Percentiles rank a stretch among this genome's conserved stretches.
phyloP scores from a whole-genome alignment of 2,888 invertebrate genomes.

The Drosophila setosimentum region DNA sequence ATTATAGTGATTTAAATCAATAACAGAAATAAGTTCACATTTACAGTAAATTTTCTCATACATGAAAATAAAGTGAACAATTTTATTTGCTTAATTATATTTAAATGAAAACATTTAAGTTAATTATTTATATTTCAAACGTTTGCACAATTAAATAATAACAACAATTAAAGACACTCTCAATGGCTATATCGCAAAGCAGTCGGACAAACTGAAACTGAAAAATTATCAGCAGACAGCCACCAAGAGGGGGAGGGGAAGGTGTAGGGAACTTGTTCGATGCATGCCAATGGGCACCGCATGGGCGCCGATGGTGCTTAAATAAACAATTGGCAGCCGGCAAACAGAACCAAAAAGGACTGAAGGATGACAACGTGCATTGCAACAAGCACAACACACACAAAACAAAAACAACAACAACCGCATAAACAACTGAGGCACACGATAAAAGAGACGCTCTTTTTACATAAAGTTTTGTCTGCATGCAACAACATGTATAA shows the following conservation, averaged over 20 bases:
- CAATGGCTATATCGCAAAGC: slow-evolving; percentile 10
- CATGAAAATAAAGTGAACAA: not conserved
- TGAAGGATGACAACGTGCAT: slow-evolving; percentile 29
- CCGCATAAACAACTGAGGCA: slow-evolving; percentile 21
- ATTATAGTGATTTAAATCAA: not conserved
- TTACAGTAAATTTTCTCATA: not conserved
- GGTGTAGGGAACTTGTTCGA: slow-evolving; percentile 22
- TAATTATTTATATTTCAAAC: not conserved
- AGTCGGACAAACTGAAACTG: slow-evolving; percentile 46
- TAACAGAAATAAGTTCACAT: not conserved
- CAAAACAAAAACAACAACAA: not conserved
- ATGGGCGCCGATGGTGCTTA: slow-evolving; percentile 58
- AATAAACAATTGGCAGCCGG: slow-evolving; percentile 74
- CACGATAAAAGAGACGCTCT: slow-evolving; percentile 40
- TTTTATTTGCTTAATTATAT: not conserved
- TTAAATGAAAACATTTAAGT: too few relatives aligned
- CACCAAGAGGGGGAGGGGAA: not conserved
- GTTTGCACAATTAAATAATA: not conserved
- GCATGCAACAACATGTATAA: slow-evolving; percentile 14
- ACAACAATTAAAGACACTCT: not conserved
- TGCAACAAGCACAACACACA: slow-evolving; percentile 20
- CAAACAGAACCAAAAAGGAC: slow-evolving; percentile 57
- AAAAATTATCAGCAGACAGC: slow-evolving; percentile 55
- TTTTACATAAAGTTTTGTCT: slow-evolving; percentile 49
- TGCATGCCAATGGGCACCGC: slow-evolving; percentile 24